Percentiles rank a stretch among this genome's conserved stretches.
phyloP scores from a whole-genome alignment of 2,113 vertebrate genomes.

The Balaenoptera acutorostrata region DNA sequence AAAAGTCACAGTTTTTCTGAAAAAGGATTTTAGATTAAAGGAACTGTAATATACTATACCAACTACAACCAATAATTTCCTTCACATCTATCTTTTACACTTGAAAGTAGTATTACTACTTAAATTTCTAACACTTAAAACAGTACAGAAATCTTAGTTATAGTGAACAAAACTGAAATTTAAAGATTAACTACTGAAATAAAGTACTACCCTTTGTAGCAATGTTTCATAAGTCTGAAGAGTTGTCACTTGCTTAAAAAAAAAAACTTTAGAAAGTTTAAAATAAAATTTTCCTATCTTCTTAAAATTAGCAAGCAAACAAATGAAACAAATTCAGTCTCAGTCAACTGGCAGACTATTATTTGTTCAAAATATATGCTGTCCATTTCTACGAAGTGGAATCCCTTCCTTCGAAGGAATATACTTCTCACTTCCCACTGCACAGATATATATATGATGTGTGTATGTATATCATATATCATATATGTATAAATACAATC shows the following conservation, averaged over 20 bases:
- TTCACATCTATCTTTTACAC: neutral
- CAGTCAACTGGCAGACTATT: neutral
- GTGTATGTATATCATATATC: neutral
- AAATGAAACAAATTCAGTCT: neutral
- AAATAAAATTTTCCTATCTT: neutral
- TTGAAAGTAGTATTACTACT: constrained; percentile 13
- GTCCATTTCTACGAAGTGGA: neutral
- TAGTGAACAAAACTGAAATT: neutral
- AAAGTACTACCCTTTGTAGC: neutral
- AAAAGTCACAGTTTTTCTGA: neutral
- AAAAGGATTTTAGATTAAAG: neutral
- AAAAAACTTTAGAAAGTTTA: neutral
- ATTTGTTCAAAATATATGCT: neutral
- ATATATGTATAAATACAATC: neutral
- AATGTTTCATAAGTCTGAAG: neutral
- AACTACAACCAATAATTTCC: neutral
- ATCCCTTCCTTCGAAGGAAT: neutral
- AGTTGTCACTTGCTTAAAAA: neutral
- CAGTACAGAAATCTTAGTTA: neutral
- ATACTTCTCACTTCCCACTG: neutral
- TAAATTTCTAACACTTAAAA: constrained; percentile 9
- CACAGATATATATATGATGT: neutral
- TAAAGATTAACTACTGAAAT: neutral
- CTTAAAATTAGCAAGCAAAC: neutral
- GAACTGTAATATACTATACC: neutral